Evolutionary conservation across 2,113 vertebrate species (phyloP).

Genomic region (pig (Sus scrofa)): T2T-Sscrofa CM000830.6:65801001-65801500

Average conservation of each 20-base stretch:
- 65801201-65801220: background rate
- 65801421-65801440: too few species aligned
- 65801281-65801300: background rate
- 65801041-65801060: background rate
- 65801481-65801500: too few species aligned
- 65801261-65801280: background rate
- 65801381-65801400: too few species aligned
- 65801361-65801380: too few species aligned
- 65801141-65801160: background rate
- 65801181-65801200: background rate
- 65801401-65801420: too few species aligned
- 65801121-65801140: background rate
- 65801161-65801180: background rate
- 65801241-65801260: background rate
- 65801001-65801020: too few species aligned
- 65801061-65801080: background rate
- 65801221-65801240: background rate
- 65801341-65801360: background rate
- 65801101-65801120: background rate
- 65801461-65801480: too few species aligned
- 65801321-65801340: background rate
- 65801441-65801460: too few species aligned
- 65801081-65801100: background rate
- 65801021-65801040: too few species aligned
- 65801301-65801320: background rate